Evolutionary conservation across 1,140 invertebrate genomes (phyloP).

Genomic region (Habropoda laboriosa): DNA sequence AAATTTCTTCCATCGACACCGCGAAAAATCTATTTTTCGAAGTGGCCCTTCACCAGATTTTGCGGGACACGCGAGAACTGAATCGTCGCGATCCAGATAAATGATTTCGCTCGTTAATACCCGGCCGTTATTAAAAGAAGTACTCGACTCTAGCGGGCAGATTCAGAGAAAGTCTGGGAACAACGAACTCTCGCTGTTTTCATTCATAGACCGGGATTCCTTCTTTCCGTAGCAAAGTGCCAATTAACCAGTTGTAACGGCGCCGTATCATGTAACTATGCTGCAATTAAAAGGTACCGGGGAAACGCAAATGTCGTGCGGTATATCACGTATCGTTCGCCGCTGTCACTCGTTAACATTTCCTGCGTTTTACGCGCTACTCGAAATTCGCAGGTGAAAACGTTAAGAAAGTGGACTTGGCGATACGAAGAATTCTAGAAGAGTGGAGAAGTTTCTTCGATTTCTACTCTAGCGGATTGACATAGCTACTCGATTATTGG

Average conservation of each 20-base stretch:
- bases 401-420: not conserved
- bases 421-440: no score
- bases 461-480: no score
- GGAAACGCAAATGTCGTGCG: not conserved
- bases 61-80: not conserved
- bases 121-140: not conserved
- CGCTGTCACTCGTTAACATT: not conserved
- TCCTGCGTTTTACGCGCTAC: not conserved
- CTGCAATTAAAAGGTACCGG: not conserved
- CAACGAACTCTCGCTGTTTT: slow-evolving; percentile 4
- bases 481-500: no score
- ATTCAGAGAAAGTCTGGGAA: slow-evolving; percentile 28
- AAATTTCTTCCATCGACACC: no score
- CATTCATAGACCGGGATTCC: slow-evolving; percentile 7
- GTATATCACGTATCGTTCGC: not conserved
- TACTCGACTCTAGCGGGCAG: no score
- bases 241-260: slow-evolving; percentile 12
- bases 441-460: not conserved
- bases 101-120: not conserved
- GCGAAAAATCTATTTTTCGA: not conserved
- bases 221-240: not conserved
- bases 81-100: not conserved
- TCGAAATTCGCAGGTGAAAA: not conserved
- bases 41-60: not conserved
- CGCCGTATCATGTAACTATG: not conserved